Conservation (phyloP, 2,113 vertebrate genomes). For the Hucho hucho region DNA sequence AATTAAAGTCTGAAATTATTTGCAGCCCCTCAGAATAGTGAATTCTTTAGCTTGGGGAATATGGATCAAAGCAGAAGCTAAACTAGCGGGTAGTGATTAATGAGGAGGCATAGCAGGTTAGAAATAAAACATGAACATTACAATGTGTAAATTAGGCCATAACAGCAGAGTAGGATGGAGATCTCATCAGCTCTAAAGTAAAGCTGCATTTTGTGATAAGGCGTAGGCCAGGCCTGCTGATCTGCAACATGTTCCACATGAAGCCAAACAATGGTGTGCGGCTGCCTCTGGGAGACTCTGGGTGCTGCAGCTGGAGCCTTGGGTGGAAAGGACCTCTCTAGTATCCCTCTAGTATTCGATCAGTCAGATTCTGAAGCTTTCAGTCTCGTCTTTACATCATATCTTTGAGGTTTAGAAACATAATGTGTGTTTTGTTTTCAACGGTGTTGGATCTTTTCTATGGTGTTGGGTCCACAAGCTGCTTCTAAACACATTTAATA, state of each 20-base stretch:
- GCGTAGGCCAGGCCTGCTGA: conserved; percentile 27
- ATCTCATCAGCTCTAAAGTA: conserved; percentile 45
- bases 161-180: conserved; percentile 40
- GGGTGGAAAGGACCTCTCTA: conserved; percentile 16
- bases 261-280: neutral
- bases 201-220: conserved; percentile 48
- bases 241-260: conserved; percentile 30
- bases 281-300: conserved; percentile 22
- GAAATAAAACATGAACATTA: conserved; percentile 61
- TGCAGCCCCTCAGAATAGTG: conserved; percentile 42
- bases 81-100: conserved; percentile 68
- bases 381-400: conserved; percentile 12
- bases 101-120: conserved; percentile 62
- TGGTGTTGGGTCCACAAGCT: conserved; percentile 11
- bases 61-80: conserved; percentile 64
- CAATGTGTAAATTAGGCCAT: conserved; percentile 62
- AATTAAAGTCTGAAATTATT: conserved; percentile 63
- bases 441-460: neutral
- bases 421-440: conserved; percentile 31
- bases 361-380: neutral
- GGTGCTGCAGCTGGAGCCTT: neutral
- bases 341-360: neutral
- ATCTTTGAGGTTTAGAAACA: conserved; percentile 28
- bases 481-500: conserved; percentile 26
- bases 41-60: conserved; percentile 57